A percentile compares a stretch with the other conserved stretches of the same genome.
These are phyloP conservation scores for Chanos chanos DNA, from an alignment of 2,797 vertebrate species.

Conservation along the genomic window DNA sequence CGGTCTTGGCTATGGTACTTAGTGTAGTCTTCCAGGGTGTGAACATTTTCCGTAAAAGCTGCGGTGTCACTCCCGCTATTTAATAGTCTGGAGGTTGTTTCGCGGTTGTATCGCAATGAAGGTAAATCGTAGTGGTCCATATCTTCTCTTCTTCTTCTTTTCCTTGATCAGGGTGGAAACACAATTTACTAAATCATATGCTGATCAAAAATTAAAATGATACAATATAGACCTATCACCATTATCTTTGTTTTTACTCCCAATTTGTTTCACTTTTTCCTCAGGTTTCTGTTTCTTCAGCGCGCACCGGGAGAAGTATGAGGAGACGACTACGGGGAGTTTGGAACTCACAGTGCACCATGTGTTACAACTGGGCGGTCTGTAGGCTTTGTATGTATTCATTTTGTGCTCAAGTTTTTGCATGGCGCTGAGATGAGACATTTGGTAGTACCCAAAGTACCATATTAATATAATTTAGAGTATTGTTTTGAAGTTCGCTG, in stretches of 20 bases:
- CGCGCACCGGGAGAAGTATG: slow-evolving; percentile 4
- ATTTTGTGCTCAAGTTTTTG: neutral
- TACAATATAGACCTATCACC: neutral
- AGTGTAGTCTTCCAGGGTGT: no score
- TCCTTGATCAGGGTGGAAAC: no score
- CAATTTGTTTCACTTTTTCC: neutral
- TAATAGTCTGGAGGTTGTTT: no score
- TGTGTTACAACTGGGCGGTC: slow-evolving; percentile 10
- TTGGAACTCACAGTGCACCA: slow-evolving; percentile 44
- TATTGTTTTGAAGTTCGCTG: no score
- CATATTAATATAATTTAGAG: neutral
- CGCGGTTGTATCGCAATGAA: no score
- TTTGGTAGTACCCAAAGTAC: neutral
- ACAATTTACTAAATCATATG: no score
- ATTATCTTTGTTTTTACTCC: neutral
- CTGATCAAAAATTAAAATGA: slow-evolving; percentile 35
- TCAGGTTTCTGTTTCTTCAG: slow-evolving; percentile 52
- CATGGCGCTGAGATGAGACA: no score
- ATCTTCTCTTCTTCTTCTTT: no score
- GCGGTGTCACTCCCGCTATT: no score
- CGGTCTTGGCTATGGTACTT: no score
- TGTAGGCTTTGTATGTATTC: slow-evolving; percentile 8
- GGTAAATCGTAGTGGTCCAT: no score
- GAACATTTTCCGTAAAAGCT: no score
- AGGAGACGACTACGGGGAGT: slow-evolving; percentile 14